Base-by-base conservation (phyloP, 2,797 vertebrate genomes). In the Centroberyx gerrardi region DNA sequence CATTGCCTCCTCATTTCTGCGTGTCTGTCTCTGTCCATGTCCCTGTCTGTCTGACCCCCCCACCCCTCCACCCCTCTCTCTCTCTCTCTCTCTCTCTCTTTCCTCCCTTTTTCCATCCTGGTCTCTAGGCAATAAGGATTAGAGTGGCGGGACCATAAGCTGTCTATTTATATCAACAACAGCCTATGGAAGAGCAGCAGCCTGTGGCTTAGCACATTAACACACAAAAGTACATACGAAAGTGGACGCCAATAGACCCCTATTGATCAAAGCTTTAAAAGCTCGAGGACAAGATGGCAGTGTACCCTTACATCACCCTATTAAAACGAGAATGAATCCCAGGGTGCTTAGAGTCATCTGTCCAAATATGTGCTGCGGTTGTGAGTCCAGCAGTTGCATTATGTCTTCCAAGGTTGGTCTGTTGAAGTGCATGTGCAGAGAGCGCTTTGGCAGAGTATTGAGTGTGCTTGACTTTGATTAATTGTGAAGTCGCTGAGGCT, bases 111-210 rank as follows among this genome's bases (percentile, higher is more conserved):
- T 92, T 90, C 90, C 84, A 85, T 33, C 49, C 54, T 49, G 78
- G 79, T 84, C 83, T 92, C 83, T 60, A 78, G 72, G 83, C 84
- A 83, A 80, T 88, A 52, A 86, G 85, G 86, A 92, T 91, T 81
- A 90, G 74, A 79, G 67, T 63, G 70, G 78, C 27, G 29, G 68
- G 74, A 53, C 83, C 87, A 85, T 83, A 79, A 87, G 72, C 62
- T 74, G 75, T 85, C 88, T 94, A 90, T 94, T 93, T 94, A 92
- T 93, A 92, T 85, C 81, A 86, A 62, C 72, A 84, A 81, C 66
- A 64, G 77, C 56, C 74, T 75, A 83, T 75, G 77, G 78, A 86
- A 76, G 84, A 87, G 80, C 74, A 81, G 76, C 80, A 85, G 83
- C 59, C 68, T 78, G 65, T 76, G 81, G 88, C 85, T 93, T 92